These are phyloP conservation scores for Buathra laborator DNA, from an alignment of 2,888 invertebrate species.

Conservation along the genomic window DNA sequence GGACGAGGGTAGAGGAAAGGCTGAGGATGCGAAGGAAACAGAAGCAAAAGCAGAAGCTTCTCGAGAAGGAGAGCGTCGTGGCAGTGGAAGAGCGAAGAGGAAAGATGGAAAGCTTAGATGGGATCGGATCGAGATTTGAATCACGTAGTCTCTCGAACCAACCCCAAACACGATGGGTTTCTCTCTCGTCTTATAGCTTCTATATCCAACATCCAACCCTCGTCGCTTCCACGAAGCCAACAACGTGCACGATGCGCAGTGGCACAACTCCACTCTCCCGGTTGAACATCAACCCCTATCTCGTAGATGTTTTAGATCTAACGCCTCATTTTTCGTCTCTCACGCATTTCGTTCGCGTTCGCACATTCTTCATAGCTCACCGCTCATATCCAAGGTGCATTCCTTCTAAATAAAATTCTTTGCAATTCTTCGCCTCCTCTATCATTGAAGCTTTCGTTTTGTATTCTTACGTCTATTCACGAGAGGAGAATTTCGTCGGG, in stretches of 20 bases:
- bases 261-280: slow-evolving; percentile 10
- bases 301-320: not conserved
- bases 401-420: slow-evolving; percentile 46
- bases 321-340: slow-evolving; percentile 23
- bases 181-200: slow-evolving; percentile 50
- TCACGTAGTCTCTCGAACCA: slow-evolving; percentile 79
- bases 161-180: slow-evolving; percentile 50
- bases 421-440: not conserved
- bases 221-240: slow-evolving; percentile 13
- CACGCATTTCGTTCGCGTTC: slow-evolving; percentile 47
- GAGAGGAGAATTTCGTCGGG: not conserved
- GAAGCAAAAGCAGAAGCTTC: slow-evolving; percentile 23
- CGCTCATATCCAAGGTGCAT: slow-evolving; percentile 8
- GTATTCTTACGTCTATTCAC: not conserved
- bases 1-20: slow-evolving; percentile 24
- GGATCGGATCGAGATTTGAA: slow-evolving; percentile 83
- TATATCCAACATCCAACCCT: slow-evolving; percentile 26
- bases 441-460: not conserved
- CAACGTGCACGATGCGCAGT: slow-evolving; percentile 9
- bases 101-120: slow-evolving; percentile 71
- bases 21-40: slow-evolving; percentile 43
- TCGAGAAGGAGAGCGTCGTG: slow-evolving; percentile 23
- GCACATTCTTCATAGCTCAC: slow-evolving; percentile 42
- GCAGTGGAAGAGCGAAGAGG: slow-evolving; percentile 10
- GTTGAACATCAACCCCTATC: slow-evolving; percentile 7